Evolutionary conservation across 1,140 invertebrate genomes (phyloP).

Genomic region (Atta cephalotes): DNA sequence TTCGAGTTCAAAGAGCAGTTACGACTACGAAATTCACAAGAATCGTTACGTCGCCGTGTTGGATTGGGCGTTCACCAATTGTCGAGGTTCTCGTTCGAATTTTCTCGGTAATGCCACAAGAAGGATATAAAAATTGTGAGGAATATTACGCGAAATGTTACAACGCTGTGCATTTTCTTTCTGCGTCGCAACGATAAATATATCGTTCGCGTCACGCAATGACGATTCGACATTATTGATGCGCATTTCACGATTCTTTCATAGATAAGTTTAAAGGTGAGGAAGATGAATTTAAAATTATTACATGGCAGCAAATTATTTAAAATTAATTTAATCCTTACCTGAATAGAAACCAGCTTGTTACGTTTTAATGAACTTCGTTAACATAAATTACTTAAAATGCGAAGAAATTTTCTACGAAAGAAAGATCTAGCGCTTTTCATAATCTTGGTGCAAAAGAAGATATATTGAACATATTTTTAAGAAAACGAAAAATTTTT

Average conservation of each 20-base stretch:
- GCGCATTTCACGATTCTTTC: not conserved
- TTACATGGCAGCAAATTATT: slow-evolving; percentile 6
- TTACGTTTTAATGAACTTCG: slow-evolving; percentile 9
- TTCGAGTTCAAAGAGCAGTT: slow-evolving; percentile 15
- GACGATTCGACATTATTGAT: not conserved
- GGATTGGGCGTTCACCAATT: slow-evolving; percentile 40
- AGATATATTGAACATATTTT: not conserved
- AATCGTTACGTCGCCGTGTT: not conserved
- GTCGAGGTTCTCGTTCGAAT: slow-evolving; percentile 10
- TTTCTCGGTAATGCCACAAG: not conserved
- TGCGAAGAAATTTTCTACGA: slow-evolving; percentile 8
- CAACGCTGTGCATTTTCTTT: not conserved
- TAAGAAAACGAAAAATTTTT: not conserved
- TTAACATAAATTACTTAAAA: slow-evolving; percentile 28
- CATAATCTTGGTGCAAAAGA: not conserved
- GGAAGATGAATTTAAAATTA: slow-evolving; percentile 1
- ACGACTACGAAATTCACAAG: slow-evolving; percentile 22
- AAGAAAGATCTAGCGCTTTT: not conserved
- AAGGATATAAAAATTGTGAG: slow-evolving; percentile 48
- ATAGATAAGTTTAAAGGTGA: not conserved
- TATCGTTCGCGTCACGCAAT: slow-evolving; percentile 19
- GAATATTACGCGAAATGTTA: slow-evolving; percentile 24
- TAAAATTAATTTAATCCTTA: not conserved
- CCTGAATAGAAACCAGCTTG: not conserved
- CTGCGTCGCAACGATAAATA: not conserved